A percentile compares a stretch with the other conserved stretches of the same genome.
phyloP scores from a whole-genome alignment of 2,797 vertebrate genomes.

The Ctenochaetus hawaiiensis region DNA sequence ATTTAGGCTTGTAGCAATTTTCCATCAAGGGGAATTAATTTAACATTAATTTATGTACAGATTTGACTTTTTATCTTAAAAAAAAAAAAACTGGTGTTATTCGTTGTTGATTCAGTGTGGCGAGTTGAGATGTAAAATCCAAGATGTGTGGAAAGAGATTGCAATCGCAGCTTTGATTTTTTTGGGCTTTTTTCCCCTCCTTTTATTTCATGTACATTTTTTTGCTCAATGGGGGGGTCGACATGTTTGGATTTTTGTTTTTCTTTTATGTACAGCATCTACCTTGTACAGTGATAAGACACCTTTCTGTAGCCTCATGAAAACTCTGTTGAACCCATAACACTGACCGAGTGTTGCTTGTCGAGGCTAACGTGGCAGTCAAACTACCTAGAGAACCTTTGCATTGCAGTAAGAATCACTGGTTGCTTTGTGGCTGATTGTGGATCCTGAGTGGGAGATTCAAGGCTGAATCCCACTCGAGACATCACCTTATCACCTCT shows the following conservation, averaged over 20 bases:
- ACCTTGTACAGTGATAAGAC: slow-evolving; percentile 65
- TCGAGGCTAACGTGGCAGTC: slow-evolving; percentile 43
- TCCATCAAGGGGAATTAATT: neutral
- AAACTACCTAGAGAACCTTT: slow-evolving; percentile 64
- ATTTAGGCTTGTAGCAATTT: slow-evolving; percentile 16
- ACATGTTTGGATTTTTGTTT: slow-evolving; percentile 26
- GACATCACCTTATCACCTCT: slow-evolving; percentile 38
- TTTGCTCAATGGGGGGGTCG: slow-evolving; percentile 53
- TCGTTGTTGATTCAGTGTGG: slow-evolving; percentile 29
- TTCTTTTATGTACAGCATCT: slow-evolving; percentile 58
- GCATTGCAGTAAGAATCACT: slow-evolving; percentile 62
- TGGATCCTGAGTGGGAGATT: slow-evolving; percentile 32
- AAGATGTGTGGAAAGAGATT: slow-evolving; percentile 36
- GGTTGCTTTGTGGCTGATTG: slow-evolving; percentile 41
- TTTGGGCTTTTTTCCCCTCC: slow-evolving; percentile 7
- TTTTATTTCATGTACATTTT: slow-evolving; percentile 75
- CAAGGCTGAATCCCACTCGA: slow-evolving; percentile 1
- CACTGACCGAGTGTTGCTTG: slow-evolving; percentile 45
- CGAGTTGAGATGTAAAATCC: slow-evolving; percentile 39
- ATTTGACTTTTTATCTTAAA: slow-evolving; percentile 28
- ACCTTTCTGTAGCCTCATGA: slow-evolving; percentile 57
- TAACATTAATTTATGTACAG: slow-evolving; percentile 30
- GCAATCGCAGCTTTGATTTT: slow-evolving; percentile 49
- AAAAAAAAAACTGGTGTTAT: neutral
- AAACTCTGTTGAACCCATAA: slow-evolving; percentile 44